Evolutionary conservation across 2,888 invertebrate species (phyloP).

Genomic region (Drosophila putrida): DNA sequence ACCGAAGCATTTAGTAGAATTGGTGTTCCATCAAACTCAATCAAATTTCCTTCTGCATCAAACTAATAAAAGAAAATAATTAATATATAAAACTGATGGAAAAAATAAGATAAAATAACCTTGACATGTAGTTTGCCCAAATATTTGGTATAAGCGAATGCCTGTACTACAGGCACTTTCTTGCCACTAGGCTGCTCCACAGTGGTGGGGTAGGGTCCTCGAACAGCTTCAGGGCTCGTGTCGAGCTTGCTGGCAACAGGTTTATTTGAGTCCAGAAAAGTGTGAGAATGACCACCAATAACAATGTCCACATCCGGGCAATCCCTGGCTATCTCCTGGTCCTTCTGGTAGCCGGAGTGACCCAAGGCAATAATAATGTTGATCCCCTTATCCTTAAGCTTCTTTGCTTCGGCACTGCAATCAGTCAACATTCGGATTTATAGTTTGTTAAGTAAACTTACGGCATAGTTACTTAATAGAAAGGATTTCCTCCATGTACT

Average conservation of each 20-base stretch:
- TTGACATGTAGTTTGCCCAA: slow-evolving; percentile 90
- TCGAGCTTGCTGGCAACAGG: no score
- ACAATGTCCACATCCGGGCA: slow-evolving; percentile 92
- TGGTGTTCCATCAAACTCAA: slow-evolving; percentile 90
- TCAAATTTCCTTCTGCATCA: slow-evolving; percentile 90
- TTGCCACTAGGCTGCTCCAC: slow-evolving; percentile 89
- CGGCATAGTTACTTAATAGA: slow-evolving; percentile 86
- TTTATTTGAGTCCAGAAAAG: slow-evolving; percentile 91
- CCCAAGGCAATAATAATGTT: slow-evolving; percentile 93
- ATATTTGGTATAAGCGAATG: slow-evolving; percentile 96
- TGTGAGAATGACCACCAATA: slow-evolving; percentile 95
- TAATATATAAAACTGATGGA: no score
- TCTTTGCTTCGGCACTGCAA: slow-evolving; percentile 87
- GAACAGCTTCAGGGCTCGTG: slow-evolving; percentile 88
- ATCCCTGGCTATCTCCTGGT: slow-evolving; percentile 90
- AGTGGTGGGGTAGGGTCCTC: slow-evolving; percentile 92
- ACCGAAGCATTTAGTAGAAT: slow-evolving; percentile 89
- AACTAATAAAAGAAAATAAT: slow-evolving; percentile 86
- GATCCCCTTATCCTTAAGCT: slow-evolving; percentile 88
- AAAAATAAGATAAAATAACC: slow-evolving; percentile 53
- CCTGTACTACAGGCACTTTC: slow-evolving; percentile 93
- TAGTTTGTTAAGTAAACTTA: not conserved
- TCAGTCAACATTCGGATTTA: not conserved
- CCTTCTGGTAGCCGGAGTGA: slow-evolving; percentile 92
- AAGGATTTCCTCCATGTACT: slow-evolving; percentile 89